Evolutionary conservation across 2,888 invertebrate species (phyloP).

Genomic region (Trichopoda pennipes): DNA sequence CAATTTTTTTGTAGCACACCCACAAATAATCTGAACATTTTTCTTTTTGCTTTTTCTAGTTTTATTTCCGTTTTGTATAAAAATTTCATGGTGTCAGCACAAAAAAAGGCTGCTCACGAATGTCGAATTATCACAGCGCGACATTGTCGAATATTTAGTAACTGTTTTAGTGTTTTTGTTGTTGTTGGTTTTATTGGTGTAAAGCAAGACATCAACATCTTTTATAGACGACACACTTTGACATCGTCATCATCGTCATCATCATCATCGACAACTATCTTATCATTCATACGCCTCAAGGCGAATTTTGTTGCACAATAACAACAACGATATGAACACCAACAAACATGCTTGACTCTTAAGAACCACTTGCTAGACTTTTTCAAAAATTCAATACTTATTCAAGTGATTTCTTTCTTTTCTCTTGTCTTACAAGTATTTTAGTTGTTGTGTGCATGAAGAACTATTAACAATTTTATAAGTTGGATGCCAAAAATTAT

Average conservation of each 20-base stretch:
- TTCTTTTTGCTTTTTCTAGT: conserved; percentile 29
- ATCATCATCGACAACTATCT: conserved; percentile 21
- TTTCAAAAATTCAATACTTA: conserved; percentile 56
- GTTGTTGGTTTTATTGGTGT: neutral
- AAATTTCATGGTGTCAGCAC: conserved; percentile 69
- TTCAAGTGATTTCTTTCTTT: conserved; percentile 40
- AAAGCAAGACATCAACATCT: conserved; percentile 30
- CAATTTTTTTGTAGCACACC: conserved; percentile 52
- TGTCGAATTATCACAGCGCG: conserved; percentile 74
- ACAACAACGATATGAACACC: conserved; percentile 17
- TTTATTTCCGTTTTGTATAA: conserved; percentile 52
- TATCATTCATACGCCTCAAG: conserved; percentile 54
- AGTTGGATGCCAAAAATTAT: conserved; percentile 56
- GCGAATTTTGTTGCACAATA: conserved; percentile 33
- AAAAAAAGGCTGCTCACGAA: conserved; percentile 69
- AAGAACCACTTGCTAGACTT: conserved; percentile 58
- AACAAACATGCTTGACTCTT: conserved; percentile 42
- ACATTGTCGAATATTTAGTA: conserved; percentile 55
- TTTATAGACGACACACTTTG: conserved; percentile 45
- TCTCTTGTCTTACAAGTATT: neutral
- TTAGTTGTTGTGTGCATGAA: conserved; percentile 12
- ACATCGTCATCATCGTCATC: conserved; percentile 39
- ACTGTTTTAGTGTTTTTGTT: conserved; percentile 28
- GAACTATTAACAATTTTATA: conserved; percentile 54
- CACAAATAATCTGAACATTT: conserved; percentile 50